These are phyloP conservation scores for Cryptocephalus moraei DNA, from an alignment of 2,888 invertebrate genomes.

Conservation along the genomic window DNA sequence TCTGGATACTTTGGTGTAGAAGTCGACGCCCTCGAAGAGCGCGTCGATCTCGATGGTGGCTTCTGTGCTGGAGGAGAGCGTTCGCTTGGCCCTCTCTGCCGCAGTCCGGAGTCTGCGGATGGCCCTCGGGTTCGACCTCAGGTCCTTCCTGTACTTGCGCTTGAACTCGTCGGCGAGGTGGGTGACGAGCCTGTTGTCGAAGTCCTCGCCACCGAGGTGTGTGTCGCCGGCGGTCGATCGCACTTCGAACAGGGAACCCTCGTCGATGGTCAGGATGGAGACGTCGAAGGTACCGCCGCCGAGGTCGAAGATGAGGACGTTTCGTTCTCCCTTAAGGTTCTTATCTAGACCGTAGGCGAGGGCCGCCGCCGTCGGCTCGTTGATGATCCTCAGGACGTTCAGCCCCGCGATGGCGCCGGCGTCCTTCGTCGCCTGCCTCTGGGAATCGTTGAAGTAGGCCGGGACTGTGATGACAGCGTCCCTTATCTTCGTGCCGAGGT, in stretches of 20 bases:
- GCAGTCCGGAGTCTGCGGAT: conserved; percentile 62
- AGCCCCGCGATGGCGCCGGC: conserved; percentile 53
- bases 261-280: conserved; percentile 72
- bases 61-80: conserved; percentile 66
- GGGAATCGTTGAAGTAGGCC: conserved; percentile 50
- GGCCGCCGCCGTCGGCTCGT: conserved; percentile 49
- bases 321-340: conserved; percentile 21
- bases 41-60: conserved; percentile 69
- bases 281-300: conserved; percentile 69
- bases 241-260: conserved; percentile 74
- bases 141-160: conserved; percentile 60
- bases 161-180: conserved; percentile 58
- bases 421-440: conserved; percentile 71
- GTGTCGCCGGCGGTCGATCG: conserved; percentile 78
- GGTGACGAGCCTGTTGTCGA: conserved; percentile 46
- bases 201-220: conserved; percentile 69
- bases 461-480: conserved; percentile 37
- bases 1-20: conserved; percentile 61
- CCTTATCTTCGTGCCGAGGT: conserved; percentile 46
- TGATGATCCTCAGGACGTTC: conserved; percentile 73
- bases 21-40: conserved; percentile 62
- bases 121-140: conserved; percentile 49
- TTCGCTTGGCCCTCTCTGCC: conserved; percentile 71
- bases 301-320: conserved; percentile 56
- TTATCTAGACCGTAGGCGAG: conserved; percentile 23